Evolutionary conservation across 1,140 invertebrate species (phyloP), one percentile per base, ranked within the genome.

Genomic region (Pteromalus puparum): DNA sequence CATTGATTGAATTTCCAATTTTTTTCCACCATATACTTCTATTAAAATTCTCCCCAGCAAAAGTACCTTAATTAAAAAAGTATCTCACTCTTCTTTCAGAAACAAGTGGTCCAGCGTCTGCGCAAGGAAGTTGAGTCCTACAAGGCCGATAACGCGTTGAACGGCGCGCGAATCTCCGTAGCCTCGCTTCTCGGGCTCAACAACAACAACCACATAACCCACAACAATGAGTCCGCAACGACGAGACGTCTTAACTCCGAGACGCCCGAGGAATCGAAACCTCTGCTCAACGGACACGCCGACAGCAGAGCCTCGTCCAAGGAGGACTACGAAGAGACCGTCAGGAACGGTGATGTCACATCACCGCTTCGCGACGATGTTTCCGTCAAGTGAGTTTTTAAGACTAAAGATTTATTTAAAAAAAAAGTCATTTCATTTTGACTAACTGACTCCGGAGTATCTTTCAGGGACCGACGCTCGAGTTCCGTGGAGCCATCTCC

Each of bases 81-180:
- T 42, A 5, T 21, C 18, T 53, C 48, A 3, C 12, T 53, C 48
- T 53, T 21, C 18, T 53, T 87, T 85, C 87, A 92, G 92, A 92
- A 92, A 81, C 89, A 91, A 86, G 85, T 92, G 67, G 87, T 92
- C 30, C 87, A 91, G 86, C 90, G 88, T 18, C 83, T 92, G 88
- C 90, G 91, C 83, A 91, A 89, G 76, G 91, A 92, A 82, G 90
- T 92, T 10, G 90, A 91, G 48, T 76, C 87, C 28, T 89, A 84
- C 85, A 90, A 90, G 82, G 88, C 88, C 79, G 88, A 89, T 48
- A 92, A 90, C 84, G 87, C 87, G 70, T 18, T 81, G 24, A 92
- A 91, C 38, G 90, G 89, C 24, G 87, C 86, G 28, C 90, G 90
- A 89, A 82, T 91, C 89, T 90, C 91, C 18, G 84, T 92, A 61